Conservation (phyloP, 2,113 vertebrate species). For the Notechis scutatus region DNA sequence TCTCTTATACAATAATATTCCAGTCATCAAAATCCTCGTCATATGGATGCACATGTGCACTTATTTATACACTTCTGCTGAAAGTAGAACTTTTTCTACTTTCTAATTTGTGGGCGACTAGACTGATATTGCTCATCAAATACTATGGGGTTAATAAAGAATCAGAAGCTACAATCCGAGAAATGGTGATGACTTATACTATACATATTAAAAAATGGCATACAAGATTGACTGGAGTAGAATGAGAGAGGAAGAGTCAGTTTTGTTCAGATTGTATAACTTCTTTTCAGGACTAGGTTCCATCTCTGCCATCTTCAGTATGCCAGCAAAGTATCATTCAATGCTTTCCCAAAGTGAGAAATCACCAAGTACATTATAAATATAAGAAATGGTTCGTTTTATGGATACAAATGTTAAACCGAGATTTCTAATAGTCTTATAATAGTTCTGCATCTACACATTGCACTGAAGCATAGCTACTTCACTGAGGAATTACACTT, state of each 20-base stretch:
- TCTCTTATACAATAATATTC: background rate
- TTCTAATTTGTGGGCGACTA: background rate
- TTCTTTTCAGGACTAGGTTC: background rate
- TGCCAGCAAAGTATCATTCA: background rate
- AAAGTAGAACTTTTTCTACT: background rate
- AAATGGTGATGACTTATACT: background rate
- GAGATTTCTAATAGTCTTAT: background rate
- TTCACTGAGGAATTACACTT: conserved; percentile 15
- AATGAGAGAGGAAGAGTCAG: background rate
- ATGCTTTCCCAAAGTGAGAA: background rate
- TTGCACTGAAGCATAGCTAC: background rate
- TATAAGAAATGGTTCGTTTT: background rate
- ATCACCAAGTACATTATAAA: background rate
- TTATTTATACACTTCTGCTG: background rate
- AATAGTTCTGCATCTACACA: conserved; percentile 19
- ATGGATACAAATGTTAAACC: background rate
- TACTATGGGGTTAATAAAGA: background rate
- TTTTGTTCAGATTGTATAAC: conserved; percentile 10
- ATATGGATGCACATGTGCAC: background rate
- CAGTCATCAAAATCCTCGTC: background rate
- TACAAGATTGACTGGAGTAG: background rate
- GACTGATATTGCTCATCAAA: background rate
- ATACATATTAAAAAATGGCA: background rate
- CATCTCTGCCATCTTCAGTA: background rate
- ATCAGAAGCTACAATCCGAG: background rate